A percentile compares a stretch with the other conserved stretches of the same genome.
Evolutionary conservation across 1,140 invertebrate species (phyloP).

Genomic region (Drosophila pseudoobscura): DNA sequence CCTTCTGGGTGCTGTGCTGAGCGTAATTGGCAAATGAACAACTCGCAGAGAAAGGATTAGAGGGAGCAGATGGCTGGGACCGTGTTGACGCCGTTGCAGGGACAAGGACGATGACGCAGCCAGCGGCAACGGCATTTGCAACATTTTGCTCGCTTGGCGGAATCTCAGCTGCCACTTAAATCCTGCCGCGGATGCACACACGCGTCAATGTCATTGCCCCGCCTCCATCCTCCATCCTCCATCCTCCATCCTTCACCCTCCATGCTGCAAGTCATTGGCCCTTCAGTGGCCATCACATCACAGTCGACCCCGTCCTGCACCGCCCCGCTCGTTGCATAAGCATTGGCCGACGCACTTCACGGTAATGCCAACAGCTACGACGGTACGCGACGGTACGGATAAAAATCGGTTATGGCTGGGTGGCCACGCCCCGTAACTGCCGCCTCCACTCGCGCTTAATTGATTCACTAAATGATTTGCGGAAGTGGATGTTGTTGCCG

Average conservation of each 20-base stretch:
- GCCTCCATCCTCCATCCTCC: slow-evolving; percentile 3
- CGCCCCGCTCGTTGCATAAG: slow-evolving; percentile 33
- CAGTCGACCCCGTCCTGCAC: not conserved
- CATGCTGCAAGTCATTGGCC: slow-evolving; percentile 60
- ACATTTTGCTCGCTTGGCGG: slow-evolving; percentile 16
- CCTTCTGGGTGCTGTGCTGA: slow-evolving; percentile 17
- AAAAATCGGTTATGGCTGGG: slow-evolving; percentile 52
- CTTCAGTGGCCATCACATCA: slow-evolving; percentile 30
- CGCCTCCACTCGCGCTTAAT: slow-evolving; percentile 66
- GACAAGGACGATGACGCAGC: slow-evolving; percentile 52
- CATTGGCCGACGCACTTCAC: slow-evolving; percentile 33
- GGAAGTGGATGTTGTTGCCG: slow-evolving; percentile 54
- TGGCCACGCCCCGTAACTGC: slow-evolving; percentile 54
- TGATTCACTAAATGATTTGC: slow-evolving; percentile 68
- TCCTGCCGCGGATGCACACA: slow-evolving; percentile 14
- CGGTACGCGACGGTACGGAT: too few species aligned
- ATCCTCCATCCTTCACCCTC: slow-evolving; percentile 6
- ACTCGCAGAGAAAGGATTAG: slow-evolving; percentile 7
- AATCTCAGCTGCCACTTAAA: slow-evolving; percentile 35
- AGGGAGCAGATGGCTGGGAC: slow-evolving; percentile 3
- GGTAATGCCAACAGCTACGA: slow-evolving; percentile 7
- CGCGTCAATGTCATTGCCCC: slow-evolving; percentile 9
- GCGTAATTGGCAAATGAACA: slow-evolving; percentile 73
- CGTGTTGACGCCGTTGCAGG: slow-evolving; percentile 17
- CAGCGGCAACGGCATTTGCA: slow-evolving; percentile 7